Evolutionary conservation across 2,888 invertebrate species (phyloP), one percentile per base, ranked within the genome.

Genomic region (Scrobipalpa atriplicella): DNA sequence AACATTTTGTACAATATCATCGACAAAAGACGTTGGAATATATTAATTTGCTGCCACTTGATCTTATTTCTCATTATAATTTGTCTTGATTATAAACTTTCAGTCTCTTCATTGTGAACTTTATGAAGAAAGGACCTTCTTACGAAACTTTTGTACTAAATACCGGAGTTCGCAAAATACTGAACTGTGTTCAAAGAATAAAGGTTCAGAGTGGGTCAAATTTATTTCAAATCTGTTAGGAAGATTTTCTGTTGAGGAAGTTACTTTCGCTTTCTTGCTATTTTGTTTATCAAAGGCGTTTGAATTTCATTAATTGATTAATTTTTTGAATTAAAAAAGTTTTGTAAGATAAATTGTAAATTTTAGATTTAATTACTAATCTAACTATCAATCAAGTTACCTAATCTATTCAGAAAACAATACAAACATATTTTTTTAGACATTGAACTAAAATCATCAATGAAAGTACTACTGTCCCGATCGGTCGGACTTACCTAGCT

Each of bases 141-240:
- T 19, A 54, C 54, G 18, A 54, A 54, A 54, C 54, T 54, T 54
- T 54, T 54, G 19, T 54, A 18, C 54, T 54, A 54, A 64, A 68
- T 67, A 51, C 21, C 13, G 29, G 16, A 36, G 52, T 68, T 65
- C 38, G 21, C 61, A 64, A 18, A 58, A 61, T 47, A 60, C 11
- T 54, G 16, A 13, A 66, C 69, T 52, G 21, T 9, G 11, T 54
- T 54, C 21, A 19, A 3, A 8, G 3, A 54, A 54, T 54, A 47
- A 47, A 47, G 47, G 47, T 47, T 47, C 43, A 13, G 13, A 43
- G 13, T 16, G 52, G 7, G 1, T 6, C 16, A 18, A 19, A 19
- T 43, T 29, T 29, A 52, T 52, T 54, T 11, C 54, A 21, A 54
- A 54, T 54, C 21, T 19, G 54, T 54, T 21, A 16, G 2, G 21